phyloP scores from a whole-genome alignment of 2,797 vertebrate species.

The Sandelia bainsii region DNA sequence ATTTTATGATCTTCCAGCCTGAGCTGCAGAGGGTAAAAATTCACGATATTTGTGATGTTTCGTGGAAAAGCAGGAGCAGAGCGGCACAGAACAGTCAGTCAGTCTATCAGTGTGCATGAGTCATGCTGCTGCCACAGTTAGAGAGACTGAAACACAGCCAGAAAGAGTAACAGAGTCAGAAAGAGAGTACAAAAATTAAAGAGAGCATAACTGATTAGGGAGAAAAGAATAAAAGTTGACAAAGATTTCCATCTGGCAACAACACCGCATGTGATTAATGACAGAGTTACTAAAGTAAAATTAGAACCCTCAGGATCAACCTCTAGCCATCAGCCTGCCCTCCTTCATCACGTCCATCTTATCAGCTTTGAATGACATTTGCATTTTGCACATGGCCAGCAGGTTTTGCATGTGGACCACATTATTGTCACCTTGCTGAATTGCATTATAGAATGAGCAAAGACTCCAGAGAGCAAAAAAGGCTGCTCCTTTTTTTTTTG shows the following conservation, averaged over 20 bases:
- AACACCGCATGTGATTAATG: slow-evolving; percentile 44
- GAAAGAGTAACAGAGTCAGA: slow-evolving; percentile 5
- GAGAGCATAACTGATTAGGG: slow-evolving; percentile 17
- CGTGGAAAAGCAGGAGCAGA: slow-evolving; percentile 58
- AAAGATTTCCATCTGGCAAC: background rate
- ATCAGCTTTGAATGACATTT: slow-evolving; percentile 49
- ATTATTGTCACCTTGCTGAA: slow-evolving; percentile 85
- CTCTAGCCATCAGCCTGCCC: slow-evolving; percentile 19
- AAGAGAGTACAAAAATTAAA: slow-evolving; percentile 26
- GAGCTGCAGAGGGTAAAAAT: slow-evolving; percentile 31
- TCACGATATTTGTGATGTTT: slow-evolving; percentile 61
- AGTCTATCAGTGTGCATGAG: slow-evolving; percentile 66
- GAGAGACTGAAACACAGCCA: slow-evolving; percentile 11
- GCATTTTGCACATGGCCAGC: slow-evolving; percentile 73
- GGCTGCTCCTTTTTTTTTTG: background rate
- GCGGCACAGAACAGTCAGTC: slow-evolving; percentile 62
- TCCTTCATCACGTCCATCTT: slow-evolving; percentile 60
- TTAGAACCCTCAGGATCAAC: slow-evolving; percentile 41
- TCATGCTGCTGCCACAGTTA: slow-evolving; percentile 60
- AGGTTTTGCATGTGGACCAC: slow-evolving; percentile 76
- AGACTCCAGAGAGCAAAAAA: slow-evolving; percentile 42
- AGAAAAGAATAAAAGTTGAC: slow-evolving; percentile 8
- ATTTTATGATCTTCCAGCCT: slow-evolving; percentile 49
- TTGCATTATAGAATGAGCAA: slow-evolving; percentile 72
- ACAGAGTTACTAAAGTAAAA: slow-evolving; percentile 43